Conservation (phyloP, 2,113 vertebrate genomes). For the Eupsittula cactorum region DNA sequence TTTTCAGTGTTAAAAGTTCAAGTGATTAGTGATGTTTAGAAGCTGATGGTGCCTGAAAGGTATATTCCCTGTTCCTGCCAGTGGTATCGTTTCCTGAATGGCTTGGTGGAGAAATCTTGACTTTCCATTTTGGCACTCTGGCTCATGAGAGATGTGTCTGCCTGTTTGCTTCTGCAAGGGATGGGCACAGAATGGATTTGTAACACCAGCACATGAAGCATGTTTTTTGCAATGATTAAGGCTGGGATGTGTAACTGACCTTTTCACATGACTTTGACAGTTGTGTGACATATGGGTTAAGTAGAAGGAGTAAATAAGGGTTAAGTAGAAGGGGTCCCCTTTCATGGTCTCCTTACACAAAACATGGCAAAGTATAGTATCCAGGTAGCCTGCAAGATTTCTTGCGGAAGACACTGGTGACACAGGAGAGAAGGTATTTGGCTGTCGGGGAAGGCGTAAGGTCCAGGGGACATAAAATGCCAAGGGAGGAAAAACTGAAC, state of each 20-base stretch:
- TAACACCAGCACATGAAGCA: fast-evolving
- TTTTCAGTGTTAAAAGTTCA: neutral
- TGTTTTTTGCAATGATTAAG: neutral
- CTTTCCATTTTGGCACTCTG: neutral
- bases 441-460: neutral
- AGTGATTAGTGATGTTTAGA: neutral
- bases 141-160: neutral
- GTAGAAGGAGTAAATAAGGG: neutral
- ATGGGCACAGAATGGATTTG: neutral
- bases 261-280: neutral
- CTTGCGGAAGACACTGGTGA: neutral
- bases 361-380: neutral
- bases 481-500: neutral
- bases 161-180: fast-evolving
- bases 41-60: neutral
- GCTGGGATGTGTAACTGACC: neutral
- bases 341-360: neutral
- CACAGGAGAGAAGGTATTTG: neutral
- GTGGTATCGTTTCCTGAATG: fast-evolving
- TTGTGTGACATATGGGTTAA: neutral
- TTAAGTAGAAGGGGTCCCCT: neutral
- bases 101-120: neutral
- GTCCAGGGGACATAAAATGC: neutral
- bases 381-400: neutral
- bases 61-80: neutral